Conservation (phyloP, 1,140 invertebrate genomes). For the Euwallacea fornicatus region DNA sequence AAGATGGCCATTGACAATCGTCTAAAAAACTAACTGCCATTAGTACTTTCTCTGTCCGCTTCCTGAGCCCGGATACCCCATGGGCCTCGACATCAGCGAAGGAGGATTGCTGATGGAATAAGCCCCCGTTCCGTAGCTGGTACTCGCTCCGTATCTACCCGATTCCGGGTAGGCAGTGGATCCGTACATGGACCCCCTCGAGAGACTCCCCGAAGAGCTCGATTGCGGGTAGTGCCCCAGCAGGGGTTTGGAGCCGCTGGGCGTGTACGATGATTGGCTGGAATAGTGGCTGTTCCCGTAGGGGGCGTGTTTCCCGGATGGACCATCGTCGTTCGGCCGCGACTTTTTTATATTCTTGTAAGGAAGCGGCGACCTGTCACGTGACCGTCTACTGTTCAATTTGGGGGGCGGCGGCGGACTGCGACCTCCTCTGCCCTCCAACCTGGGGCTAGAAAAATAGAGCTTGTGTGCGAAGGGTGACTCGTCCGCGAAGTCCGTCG, state of each 20-base stretch:
- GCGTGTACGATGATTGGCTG: not conserved
- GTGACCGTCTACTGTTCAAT: constrained; percentile 16
- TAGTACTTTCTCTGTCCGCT: constrained; percentile 15
- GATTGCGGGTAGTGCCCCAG: constrained; percentile 5
- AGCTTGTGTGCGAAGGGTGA: too few species aligned
- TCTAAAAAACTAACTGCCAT: not conserved
- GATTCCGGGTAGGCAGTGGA: not conserved
- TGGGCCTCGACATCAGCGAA: constrained; percentile 13
- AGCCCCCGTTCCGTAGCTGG: not conserved
- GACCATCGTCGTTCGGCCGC: not conserved
- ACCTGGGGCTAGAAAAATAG: constrained; percentile 2
- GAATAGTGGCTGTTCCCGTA: constrained; percentile 12
- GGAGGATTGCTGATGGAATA: constrained; percentile 2
- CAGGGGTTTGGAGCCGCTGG: constrained; percentile 6
- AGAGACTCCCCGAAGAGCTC: not conserved
- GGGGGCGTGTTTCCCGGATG: not conserved
- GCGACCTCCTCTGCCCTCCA: constrained; percentile 8
- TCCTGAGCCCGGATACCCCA: constrained; percentile 9
- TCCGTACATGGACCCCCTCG: constrained; percentile 11
- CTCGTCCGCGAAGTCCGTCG: too few species aligned
- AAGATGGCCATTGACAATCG: too few species aligned
- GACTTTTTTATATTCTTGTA: not conserved
- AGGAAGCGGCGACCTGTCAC: not conserved
- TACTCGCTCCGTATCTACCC: not conserved
- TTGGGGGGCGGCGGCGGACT: constrained; percentile 21